A percentile compares a stretch with the other conserved stretches of the same genome.
phyloP scores from a whole-genome alignment of 1,140 invertebrate species.

The Meloidogyne floridensis region DNA sequence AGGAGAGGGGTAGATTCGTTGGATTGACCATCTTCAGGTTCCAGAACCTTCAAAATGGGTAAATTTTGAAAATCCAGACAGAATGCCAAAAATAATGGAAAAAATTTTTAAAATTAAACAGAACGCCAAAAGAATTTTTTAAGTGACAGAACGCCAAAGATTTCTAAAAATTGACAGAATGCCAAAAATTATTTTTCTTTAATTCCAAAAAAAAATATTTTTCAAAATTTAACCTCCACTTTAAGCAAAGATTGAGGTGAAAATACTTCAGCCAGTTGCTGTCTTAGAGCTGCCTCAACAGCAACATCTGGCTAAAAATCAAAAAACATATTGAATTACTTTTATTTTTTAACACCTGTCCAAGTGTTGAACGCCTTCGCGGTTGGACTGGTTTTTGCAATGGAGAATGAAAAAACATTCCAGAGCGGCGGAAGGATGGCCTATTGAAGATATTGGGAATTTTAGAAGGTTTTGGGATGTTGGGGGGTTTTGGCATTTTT shows the following conservation, averaged over 20 bases:
- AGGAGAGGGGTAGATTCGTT: background rate
- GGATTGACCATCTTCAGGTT: background rate
- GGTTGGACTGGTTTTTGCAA: slow-evolving; percentile 11
- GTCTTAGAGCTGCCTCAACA: slow-evolving; percentile 12
- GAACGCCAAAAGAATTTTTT: too few relatives aligned
- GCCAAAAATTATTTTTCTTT: too few relatives aligned
- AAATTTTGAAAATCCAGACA: too few relatives aligned
- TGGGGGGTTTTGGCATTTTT: background rate
- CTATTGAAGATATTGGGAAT: background rate
- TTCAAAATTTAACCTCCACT: background rate
- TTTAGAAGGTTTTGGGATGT: background rate
- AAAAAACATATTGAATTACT: background rate
- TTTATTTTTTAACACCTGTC: slow-evolving; percentile 13
- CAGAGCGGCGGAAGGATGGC: slow-evolving; percentile 13
- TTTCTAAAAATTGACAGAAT: too few relatives aligned
- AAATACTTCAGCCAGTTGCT: slow-evolving; percentile 28
- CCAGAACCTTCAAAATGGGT: background rate
- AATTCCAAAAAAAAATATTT: too few relatives aligned
- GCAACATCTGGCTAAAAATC: slow-evolving; percentile 7
- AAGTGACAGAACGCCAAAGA: too few relatives aligned
- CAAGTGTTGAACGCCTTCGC: slow-evolving; percentile 24
- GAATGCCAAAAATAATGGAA: too few relatives aligned
- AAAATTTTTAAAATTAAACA: too few relatives aligned
- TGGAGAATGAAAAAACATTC: slow-evolving; percentile 31
- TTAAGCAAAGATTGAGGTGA: slow-evolving; percentile 11